Evolutionary conservation across 2,797 vertebrate species (phyloP), one percentile per base, ranked within the genome.

Genomic region (Xenops minutus): DNA sequence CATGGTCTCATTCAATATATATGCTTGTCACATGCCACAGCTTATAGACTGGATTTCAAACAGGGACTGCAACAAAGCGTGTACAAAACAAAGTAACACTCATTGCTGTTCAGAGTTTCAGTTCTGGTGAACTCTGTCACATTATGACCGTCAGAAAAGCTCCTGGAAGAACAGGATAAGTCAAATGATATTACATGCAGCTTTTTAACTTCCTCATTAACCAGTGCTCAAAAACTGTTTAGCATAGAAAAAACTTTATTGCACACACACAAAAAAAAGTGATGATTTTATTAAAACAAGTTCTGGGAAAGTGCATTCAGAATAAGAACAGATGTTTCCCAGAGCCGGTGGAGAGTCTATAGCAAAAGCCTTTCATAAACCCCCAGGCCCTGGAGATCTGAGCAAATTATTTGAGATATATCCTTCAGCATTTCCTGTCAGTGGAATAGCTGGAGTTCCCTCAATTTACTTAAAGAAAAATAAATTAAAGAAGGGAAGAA

Each of bases 231-330:
- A 91, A 23, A 89, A 81, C 44, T 66, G 73, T 76, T 82, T 63
- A 85, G 56, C 1, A 3, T 3, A 79, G 29, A 54, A 86, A 92
- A 85, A 82, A 14, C 41, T 88, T 84, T 49, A 58, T 81, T 85
- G 52, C 68, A 56, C 32, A 37, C 56, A 92, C 85, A 88, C 84
- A 87, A 86, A 91, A 87, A 86, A 91, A 96, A 93, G 95, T 63
- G 69, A 95, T 92, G 87, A 93, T 94, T 96, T 96, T 94, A 96
- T 96, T 96, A 93, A 96, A 95, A 90, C 34, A 69, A 73, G n/a
- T 59, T 95, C 52, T 95, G 91, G 94, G 89, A 95, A 94, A 94
- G 93, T 1, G 14, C 37, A 79, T 72, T 90, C 85, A 94, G 89
- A 92, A 92, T 52, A 59, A 4, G 89, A 96, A 93, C 92, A 96